phyloP scores from a whole-genome alignment of 2,888 invertebrate species.

The Cheilosia scutellata region DNA sequence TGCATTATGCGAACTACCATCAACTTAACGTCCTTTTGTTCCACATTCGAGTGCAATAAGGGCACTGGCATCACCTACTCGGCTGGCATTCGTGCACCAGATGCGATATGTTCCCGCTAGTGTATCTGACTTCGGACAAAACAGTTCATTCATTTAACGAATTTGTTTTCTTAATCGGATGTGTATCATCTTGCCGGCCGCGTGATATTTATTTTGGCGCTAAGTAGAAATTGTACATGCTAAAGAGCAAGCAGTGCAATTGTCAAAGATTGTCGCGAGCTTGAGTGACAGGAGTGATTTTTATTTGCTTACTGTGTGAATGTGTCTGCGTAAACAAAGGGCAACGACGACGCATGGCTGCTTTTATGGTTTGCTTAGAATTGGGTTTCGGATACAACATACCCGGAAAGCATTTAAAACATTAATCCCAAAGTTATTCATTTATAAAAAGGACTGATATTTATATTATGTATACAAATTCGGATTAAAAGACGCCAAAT shows the following conservation, averaged over 20 bases:
- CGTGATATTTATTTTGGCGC: slow-evolving; percentile 73
- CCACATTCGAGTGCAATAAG: slow-evolving; percentile 57
- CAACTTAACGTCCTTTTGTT: slow-evolving; percentile 61
- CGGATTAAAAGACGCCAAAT: too few relatives aligned
- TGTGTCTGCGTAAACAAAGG: slow-evolving; percentile 51
- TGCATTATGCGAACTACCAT: neutral
- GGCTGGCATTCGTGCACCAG: slow-evolving; percentile 31
- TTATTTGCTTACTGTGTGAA: slow-evolving; percentile 16
- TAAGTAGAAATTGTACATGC: slow-evolving; percentile 39
- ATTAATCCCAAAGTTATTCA: too few relatives aligned
- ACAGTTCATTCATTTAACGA: slow-evolving; percentile 67
- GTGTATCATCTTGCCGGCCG: slow-evolving; percentile 72
- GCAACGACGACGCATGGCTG: slow-evolving; percentile 17
- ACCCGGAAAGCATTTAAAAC: neutral
- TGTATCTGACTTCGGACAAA: slow-evolving; percentile 54
- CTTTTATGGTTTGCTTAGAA: neutral
- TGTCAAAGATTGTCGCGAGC: slow-evolving; percentile 62
- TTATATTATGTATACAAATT: too few relatives aligned
- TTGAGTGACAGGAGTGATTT: slow-evolving; percentile 43
- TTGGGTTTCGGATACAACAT: neutral
- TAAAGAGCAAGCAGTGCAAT: slow-evolving; percentile 20
- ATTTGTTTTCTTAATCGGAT: slow-evolving; percentile 70
- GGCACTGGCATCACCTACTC: slow-evolving; percentile 42
- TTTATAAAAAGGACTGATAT: too few relatives aligned
- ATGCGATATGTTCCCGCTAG: slow-evolving; percentile 57